Percentiles rank a stretch among this genome's conserved stretches.
These are phyloP conservation scores for Arbacia lixula DNA, from an alignment of 53 echinoderm and acorn worm genomes.

Conservation along the genomic window DNA sequence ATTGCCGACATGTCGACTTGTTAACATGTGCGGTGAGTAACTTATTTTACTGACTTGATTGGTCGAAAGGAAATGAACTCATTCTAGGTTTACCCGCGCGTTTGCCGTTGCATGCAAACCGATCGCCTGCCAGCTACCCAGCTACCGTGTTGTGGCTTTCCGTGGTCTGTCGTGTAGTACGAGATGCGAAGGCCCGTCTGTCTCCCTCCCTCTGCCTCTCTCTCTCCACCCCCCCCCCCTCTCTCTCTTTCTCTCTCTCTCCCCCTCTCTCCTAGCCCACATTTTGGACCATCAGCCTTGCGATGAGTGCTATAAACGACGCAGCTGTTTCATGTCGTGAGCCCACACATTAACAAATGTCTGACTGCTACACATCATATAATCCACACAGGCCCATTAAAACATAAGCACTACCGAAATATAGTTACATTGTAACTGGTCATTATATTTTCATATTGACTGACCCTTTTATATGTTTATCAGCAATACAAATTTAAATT, in stretches of 20 bases:
- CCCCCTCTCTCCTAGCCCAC: too few relatives aligned
- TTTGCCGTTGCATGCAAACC: background rate
- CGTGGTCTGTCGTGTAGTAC: background rate
- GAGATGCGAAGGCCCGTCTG: background rate
- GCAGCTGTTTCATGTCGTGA: conserved; percentile 47
- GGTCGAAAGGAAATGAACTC: conserved; percentile 50
- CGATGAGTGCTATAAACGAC: conserved; percentile 25
- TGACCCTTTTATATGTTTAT: too few relatives aligned
- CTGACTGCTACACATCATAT: too few relatives aligned
- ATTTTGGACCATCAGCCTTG: conserved; percentile 2
- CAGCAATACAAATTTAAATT: too few relatives aligned
- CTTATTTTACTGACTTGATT: conserved; percentile 26
- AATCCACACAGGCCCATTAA: too few relatives aligned
- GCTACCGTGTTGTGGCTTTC: conserved; percentile 12
- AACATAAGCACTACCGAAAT: too few relatives aligned
- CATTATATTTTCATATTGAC: too few relatives aligned
- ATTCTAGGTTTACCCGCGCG: conserved; percentile 11
- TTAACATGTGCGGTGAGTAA: conserved; percentile 42
- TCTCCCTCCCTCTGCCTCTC: background rate
- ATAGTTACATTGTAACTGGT: too few relatives aligned
- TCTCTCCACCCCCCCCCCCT: background rate
- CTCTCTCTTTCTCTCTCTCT: background rate
- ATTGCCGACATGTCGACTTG: conserved; percentile 46
- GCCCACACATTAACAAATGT: background rate
- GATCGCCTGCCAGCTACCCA: background rate